Percentiles rank a stretch among this genome's conserved stretches.
phyloP scores from a whole-genome alignment of 2,113 vertebrate species.

The Megaceryle torquata region DNA sequence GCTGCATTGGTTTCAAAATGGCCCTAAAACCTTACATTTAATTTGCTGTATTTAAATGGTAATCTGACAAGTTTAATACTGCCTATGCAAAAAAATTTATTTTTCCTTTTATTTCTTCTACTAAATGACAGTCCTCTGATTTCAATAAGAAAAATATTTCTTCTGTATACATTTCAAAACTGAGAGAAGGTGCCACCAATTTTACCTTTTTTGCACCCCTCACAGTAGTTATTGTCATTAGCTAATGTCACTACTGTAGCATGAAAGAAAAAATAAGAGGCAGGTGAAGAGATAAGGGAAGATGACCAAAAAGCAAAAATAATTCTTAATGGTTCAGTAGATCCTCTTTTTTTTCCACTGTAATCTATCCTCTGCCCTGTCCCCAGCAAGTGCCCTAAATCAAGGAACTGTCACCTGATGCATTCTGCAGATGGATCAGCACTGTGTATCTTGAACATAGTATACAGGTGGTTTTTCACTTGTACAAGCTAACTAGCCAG shows the following conservation, averaged over 20 bases:
- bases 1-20: slow-evolving; percentile 11
- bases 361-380: background rate
- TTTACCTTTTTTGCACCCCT: background rate
- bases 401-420: slow-evolving; percentile 47
- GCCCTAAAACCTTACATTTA: slow-evolving; percentile 9
- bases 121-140: background rate
- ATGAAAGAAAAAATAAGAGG: background rate
- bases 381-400: slow-evolving; percentile 14
- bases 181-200: background rate
- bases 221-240: background rate
- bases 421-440: slow-evolving; percentile 39
- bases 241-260: background rate
- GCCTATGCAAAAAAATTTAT: background rate
- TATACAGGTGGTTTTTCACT: slow-evolving; percentile 55
- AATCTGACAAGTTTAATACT: slow-evolving; percentile 35
- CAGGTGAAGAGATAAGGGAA: background rate
- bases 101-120: background rate
- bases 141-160: background rate
- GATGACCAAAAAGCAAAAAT: background rate
- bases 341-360: background rate
- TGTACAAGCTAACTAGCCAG: background rate
- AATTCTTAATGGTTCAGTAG: background rate
- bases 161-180: background rate
- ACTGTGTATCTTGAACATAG: background rate
- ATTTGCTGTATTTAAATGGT: slow-evolving; percentile 16